Base-by-base conservation (phyloP, 2,888 invertebrate species). In the Neoscelio sp. region DNA sequence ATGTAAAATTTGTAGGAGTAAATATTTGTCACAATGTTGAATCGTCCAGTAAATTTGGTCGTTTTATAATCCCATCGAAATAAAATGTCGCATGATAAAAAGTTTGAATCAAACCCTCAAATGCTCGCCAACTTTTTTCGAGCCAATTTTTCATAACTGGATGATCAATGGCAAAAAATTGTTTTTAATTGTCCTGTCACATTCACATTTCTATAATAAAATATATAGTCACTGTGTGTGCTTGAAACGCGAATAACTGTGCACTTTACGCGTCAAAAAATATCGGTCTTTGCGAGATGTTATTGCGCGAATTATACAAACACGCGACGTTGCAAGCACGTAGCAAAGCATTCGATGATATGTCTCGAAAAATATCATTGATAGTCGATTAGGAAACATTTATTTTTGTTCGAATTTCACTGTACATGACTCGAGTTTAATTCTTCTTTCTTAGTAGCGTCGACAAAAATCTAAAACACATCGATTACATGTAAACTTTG, bases 301-400 rank as follows among this genome's bases (percentile, higher is more conserved):
- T 56, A 8, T 52, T 58, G 52, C 64, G 50, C 50, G 26, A 33
- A 68, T 68, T 48, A 8, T 48, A 70, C 64, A 50, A 56, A 60
- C 38, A 81, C 79, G 70, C 79, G 76, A n/a, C n/a, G n/a, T n/a
- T n/a, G 70, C 70, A 68, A 58, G 65, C 78, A 73, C 64, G 76
- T 74, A 42, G 78, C 74, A 71, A 80, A 82, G 67, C 81, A 80
- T 76, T 81, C 74, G 77, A 82, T 84, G 82, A 85, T 84, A 84
- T 84, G 83, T 84, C 78, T 84, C 78, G 74, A 67, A 81, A 77
- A 81, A 80, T 80, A 81, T 74, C 64, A 74, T 70, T 77, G 35
- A 82, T 71, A 77, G 58, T 77, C 18, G 64, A 50, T 77, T 77
- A 70, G 71, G 71, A 77, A 77, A 77, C 71, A 60, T 77, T 62